These are phyloP conservation scores for Berghia stephanieae DNA, from an alignment of 1,140 invertebrate genomes.

Conservation along the genomic window DNA sequence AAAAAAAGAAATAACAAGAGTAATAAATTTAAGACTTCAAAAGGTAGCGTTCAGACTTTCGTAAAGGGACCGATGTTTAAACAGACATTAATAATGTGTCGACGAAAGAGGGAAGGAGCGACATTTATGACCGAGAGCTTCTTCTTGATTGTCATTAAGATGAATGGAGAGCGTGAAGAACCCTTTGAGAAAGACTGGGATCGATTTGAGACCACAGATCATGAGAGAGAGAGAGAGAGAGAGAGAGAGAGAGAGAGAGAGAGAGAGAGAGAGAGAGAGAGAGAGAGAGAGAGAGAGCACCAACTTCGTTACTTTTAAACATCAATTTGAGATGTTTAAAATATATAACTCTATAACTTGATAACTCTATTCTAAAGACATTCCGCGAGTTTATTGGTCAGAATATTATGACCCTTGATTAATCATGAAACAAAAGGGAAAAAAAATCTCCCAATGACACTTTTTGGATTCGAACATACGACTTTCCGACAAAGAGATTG, in stretches of 20 bases:
- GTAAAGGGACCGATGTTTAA: no score
- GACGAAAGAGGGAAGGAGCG: conserved; percentile 8
- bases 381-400: neutral
- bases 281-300: neutral
- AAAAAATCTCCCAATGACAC: neutral
- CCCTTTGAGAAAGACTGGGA: neutral
- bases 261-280: conserved; percentile 10
- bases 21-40: no score
- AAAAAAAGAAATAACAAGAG: no score
- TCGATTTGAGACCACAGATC: neutral
- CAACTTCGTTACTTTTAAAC: neutral
- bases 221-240: no score
- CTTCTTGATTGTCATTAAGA: neutral
- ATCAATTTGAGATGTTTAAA: neutral
- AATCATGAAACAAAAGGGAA: neutral
- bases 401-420: neutral
- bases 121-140: neutral
- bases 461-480: no score
- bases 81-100: neutral
- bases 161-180: neutral
- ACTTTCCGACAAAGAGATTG: no score
- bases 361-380: neutral
- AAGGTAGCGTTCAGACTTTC: no score
- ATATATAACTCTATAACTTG: no score
- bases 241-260: neutral